Base-by-base conservation (phyloP, 2,113 vertebrate genomes). In the Tyrannus savana region DNA sequence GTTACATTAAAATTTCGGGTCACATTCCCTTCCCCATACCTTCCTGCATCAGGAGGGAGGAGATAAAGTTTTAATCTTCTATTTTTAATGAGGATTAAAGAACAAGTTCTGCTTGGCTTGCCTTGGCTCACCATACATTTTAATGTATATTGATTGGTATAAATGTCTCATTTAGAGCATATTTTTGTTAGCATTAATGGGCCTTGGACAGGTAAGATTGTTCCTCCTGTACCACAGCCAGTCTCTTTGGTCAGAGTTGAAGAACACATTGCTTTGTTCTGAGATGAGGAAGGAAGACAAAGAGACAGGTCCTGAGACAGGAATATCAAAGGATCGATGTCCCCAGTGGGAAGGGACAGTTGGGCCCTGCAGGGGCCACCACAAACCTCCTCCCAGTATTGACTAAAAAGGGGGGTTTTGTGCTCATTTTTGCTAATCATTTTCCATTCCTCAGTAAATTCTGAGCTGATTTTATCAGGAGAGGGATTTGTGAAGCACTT, bases 91-190 rank as follows among this genome's bases (percentile, higher is more conserved):
- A 90, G 71, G 88, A 96, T 63, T 25, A 92, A 89, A 76, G 90
- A 96, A 95, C 71, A 92, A 85, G 86, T 93, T 94, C 80, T 96
- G 90, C 90, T 96, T 90, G 88, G 90, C 88, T 95, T 90, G 83
- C 89, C 56, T 87, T 72, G 76, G 83, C 77, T 90, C 80, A 66
- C 84, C 64, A 93, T 95, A 92, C 86, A 94, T 96, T 90, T 94
- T 96, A 96, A 96, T 96, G 95, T 63, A 90, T 95, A 97, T 96
- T 95, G 96, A 96, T 97, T 90, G 46, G 88, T 92, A 93, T 89
- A 95, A 96, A 95, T 84, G 86, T 87, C 95, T 95, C 96, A 96
- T 95, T 96, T 95, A 89, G 86, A 78, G 59, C 58, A 81, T 93
- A 89, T 93, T 94, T 95, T 96, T 75, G 88, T 79, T 87, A 33